Evolutionary conservation across 2,888 invertebrate genomes (phyloP).

Genomic region (Aspidiotus rigidus): DNA sequence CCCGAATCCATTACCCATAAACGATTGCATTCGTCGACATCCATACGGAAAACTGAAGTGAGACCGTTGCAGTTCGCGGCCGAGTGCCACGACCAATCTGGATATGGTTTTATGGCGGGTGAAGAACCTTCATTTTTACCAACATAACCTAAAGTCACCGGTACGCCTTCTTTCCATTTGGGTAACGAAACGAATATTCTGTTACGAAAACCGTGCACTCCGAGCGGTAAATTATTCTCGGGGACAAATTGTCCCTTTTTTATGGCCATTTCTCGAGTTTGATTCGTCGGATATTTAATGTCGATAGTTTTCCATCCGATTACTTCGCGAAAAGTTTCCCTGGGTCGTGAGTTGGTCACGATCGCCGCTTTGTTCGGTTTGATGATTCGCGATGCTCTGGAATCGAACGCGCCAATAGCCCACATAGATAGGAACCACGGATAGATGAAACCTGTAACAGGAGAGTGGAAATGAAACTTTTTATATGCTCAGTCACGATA

Average conservation of each 20-base stretch:
- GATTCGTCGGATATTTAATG: constrained; percentile 56
- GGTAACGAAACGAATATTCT: constrained; percentile 67
- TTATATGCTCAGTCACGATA: too few relatives aligned
- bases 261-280: constrained; percentile 53
- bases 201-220: constrained; percentile 59
- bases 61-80: constrained; percentile 41
- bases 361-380: constrained; percentile 15
- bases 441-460: constrained; percentile 42
- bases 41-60: constrained; percentile 42
- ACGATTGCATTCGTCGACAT: constrained; percentile 60
- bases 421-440: constrained; percentile 45
- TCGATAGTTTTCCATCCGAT: constrained; percentile 69
- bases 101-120: constrained; percentile 65
- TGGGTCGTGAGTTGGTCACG: constrained; percentile 14
- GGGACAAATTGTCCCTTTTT: constrained; percentile 55
- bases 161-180: constrained; percentile 64
- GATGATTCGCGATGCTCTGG: constrained; percentile 17
- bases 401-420: constrained; percentile 40
- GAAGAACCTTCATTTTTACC: constrained; percentile 53
- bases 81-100: constrained; percentile 61
- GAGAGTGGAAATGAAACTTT: not conserved
- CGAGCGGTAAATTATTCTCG: constrained; percentile 64
- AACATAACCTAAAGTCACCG: constrained; percentile 64
- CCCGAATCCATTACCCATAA: constrained; percentile 74
- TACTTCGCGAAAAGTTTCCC: constrained; percentile 42